phyloP scores from a whole-genome alignment of 2,888 invertebrate genomes.

The Xylota segnis region DNA sequence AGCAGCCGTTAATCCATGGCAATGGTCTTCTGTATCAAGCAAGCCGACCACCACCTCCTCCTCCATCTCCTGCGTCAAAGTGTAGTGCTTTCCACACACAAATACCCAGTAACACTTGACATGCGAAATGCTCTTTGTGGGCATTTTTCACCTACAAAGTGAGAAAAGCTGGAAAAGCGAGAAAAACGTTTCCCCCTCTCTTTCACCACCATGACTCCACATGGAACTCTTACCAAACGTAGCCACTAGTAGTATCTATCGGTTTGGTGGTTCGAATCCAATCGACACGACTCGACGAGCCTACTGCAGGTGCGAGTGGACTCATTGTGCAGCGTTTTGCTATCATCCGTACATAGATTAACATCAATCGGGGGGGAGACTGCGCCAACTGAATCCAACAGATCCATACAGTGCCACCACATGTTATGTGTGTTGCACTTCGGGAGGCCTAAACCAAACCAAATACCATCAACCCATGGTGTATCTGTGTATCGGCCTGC shows the following conservation, averaged over 20 bases:
- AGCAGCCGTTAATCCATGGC: slow-evolving; percentile 53
- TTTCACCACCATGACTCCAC: slow-evolving; percentile 41
- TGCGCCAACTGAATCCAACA: neutral
- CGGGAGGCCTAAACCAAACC: slow-evolving; percentile 31
- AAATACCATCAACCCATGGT: too few relatives aligned
- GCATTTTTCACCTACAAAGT: slow-evolving; percentile 67
- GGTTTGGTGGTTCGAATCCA: slow-evolving; percentile 18
- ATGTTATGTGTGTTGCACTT: slow-evolving; percentile 32
- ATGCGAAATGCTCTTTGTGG: slow-evolving; percentile 44
- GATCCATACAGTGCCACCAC: slow-evolving; percentile 54
- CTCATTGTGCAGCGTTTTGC: slow-evolving; percentile 62
- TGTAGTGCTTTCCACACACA: slow-evolving; percentile 40
- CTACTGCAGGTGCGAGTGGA: slow-evolving; percentile 65
- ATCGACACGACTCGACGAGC: neutral
- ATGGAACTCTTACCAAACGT: slow-evolving; percentile 29
- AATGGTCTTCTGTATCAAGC: slow-evolving; percentile 57
- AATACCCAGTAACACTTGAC: slow-evolving; percentile 73
- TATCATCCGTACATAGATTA: slow-evolving; percentile 67
- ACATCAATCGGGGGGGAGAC: slow-evolving; percentile 54
- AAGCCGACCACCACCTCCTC: slow-evolving; percentile 23
- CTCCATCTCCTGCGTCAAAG: neutral
- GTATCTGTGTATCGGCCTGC: slow-evolving; percentile 57
- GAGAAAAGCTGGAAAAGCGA: slow-evolving; percentile 22
- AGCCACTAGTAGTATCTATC: neutral
- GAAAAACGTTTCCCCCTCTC: slow-evolving; percentile 63